These are phyloP conservation scores for Pelochelys cantorii DNA, from an alignment of 2,797 vertebrate species.

Conservation along the genomic window DNA sequence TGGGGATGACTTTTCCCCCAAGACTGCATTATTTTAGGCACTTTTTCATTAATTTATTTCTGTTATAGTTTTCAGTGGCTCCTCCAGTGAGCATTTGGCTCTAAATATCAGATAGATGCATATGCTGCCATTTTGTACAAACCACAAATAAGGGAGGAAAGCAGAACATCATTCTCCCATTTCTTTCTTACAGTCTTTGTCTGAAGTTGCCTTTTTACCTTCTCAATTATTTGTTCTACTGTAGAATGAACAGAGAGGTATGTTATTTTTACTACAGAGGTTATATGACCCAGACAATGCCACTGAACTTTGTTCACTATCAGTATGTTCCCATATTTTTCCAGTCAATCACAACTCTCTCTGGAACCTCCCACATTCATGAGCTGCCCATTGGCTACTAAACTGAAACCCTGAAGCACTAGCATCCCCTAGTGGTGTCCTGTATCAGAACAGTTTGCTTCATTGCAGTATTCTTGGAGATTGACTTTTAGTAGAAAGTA, in stretches of 20 bases:
- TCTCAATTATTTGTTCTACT: conserved; percentile 33
- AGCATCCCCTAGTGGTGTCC: conserved; percentile 71
- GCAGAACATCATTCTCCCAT: conserved; percentile 1
- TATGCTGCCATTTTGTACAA: neutral
- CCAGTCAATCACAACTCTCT: neutral
- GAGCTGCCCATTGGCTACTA: neutral
- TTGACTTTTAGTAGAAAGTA: neutral
- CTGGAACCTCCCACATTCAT: neutral
- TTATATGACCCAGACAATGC: conserved; percentile 54
- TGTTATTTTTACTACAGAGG: conserved; percentile 50
- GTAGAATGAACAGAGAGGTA: conserved; percentile 19
- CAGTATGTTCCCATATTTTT: conserved; percentile 1
- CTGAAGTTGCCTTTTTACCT: conserved; percentile 39
- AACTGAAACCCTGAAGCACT: conserved; percentile 63
- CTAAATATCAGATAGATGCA: neutral
- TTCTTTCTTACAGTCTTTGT: conserved; percentile 19
- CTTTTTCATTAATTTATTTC: neutral
- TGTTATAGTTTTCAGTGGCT: neutral
- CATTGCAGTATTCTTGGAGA: neutral
- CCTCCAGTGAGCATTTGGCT: neutral
- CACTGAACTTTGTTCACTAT: conserved; percentile 50
- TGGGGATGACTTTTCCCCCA: neutral
- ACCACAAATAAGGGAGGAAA: neutral
- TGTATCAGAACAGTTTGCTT: conserved; percentile 30
- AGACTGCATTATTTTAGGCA: neutral